These are phyloP conservation scores for Clinocottus analis DNA, from an alignment of 2,113 vertebrate genomes.

Conservation along the genomic window DNA sequence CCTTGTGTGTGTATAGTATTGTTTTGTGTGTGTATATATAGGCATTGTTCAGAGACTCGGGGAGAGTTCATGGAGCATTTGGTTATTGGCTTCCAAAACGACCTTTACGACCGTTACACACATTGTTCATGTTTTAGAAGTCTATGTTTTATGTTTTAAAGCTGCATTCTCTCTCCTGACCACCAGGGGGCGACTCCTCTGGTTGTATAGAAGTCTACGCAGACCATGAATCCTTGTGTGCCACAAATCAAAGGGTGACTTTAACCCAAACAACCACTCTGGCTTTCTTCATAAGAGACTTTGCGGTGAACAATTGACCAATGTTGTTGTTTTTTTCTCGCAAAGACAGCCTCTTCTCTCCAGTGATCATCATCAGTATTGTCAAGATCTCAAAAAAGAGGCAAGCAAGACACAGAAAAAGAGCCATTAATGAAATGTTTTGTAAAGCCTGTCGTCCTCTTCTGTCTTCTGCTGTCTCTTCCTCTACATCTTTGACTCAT, in stretches of 20 bases:
- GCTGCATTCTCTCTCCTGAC: no score
- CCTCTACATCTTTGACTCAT: conserved; percentile 28
- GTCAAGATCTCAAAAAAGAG: background rate
- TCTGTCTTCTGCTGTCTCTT: conserved; percentile 10
- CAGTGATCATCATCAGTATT: background rate
- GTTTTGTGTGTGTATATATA: background rate
- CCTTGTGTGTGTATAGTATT: background rate
- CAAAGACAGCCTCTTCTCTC: no score
- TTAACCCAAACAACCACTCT: background rate
- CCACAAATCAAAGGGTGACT: background rate
- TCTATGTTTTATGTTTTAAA: no score
- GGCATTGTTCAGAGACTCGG: conserved; percentile 22
- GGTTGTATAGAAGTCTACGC: no score
- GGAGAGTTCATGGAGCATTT: background rate
- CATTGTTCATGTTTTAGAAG: no score
- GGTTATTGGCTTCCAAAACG: background rate
- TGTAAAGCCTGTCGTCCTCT: background rate
- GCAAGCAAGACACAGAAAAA: background rate
- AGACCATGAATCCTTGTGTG: no score
- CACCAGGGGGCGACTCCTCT: no score
- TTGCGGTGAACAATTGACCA: background rate
- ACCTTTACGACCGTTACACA: background rate
- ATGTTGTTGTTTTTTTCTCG: no score
- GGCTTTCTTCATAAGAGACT: background rate
- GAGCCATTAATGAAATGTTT: background rate